These are phyloP conservation scores for Diabrotica virgifera DNA, from an alignment of 1,140 invertebrate species.

Conservation along the genomic window DNA sequence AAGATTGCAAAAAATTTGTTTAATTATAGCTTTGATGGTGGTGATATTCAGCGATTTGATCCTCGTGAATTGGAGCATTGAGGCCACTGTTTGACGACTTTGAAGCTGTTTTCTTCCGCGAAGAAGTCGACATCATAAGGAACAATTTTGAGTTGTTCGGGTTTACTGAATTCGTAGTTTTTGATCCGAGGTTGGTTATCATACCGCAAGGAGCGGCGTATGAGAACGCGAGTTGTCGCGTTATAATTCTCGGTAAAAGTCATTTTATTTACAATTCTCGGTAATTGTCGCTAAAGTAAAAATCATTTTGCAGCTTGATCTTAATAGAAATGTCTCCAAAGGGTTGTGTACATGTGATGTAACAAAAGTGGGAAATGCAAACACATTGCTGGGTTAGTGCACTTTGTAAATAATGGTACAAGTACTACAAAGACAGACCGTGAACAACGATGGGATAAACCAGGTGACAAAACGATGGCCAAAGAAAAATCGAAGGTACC, in stretches of 20 bases:
- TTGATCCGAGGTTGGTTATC: background rate
- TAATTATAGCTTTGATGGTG: background rate
- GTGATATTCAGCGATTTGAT: background rate
- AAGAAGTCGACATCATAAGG: background rate
- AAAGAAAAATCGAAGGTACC: background rate
- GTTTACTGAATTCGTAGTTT: background rate
- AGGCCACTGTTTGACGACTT: background rate
- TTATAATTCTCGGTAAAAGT: too few relatives aligned
- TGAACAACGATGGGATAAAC: constrained; percentile 10
- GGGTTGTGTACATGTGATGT: constrained; percentile 23
- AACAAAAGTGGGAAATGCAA: constrained; percentile 28
- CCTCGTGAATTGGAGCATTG: too few relatives aligned
- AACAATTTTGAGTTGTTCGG: constrained; percentile 3
- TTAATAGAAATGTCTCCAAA: too few relatives aligned
- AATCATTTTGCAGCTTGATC: too few relatives aligned
- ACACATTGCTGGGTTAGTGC: constrained; percentile 28
- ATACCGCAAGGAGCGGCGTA: constrained; percentile 1
- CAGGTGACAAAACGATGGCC: too few relatives aligned
- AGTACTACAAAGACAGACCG: constrained; percentile 29
- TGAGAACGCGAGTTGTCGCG: background rate
- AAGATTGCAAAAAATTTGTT: too few relatives aligned
- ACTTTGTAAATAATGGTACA: constrained; percentile 29
- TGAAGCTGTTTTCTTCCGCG: background rate
- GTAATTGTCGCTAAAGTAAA: too few relatives aligned
- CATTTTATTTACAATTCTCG: too few relatives aligned